Conservation (phyloP, 2,888 invertebrate genomes). For the Pristionchus fissidentatus region DNA sequence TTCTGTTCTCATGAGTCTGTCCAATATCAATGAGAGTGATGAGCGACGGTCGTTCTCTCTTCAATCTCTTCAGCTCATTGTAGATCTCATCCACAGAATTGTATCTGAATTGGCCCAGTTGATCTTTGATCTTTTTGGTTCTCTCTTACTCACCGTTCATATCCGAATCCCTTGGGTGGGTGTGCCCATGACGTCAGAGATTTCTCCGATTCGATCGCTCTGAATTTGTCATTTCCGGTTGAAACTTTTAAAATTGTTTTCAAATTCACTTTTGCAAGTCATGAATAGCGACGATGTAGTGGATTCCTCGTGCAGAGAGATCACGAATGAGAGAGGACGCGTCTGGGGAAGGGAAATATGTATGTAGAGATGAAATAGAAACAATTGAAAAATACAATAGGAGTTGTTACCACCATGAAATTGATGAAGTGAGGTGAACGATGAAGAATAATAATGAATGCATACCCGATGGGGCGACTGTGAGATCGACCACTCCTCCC, state of each 20-base stretch:
- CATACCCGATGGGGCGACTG: constrained; percentile 69
- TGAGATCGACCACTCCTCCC: constrained; percentile 63
- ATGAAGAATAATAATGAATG: constrained; percentile 53
- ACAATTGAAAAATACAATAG: no score
- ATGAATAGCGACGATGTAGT: constrained; percentile 71
- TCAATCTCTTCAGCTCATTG: constrained; percentile 62
- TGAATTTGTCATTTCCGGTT: no score
- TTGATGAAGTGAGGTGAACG: neutral
- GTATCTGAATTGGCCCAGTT: constrained; percentile 49
- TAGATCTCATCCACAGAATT: constrained; percentile 65
- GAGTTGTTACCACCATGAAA: no score
- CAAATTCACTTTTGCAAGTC: constrained; percentile 70
- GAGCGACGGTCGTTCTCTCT: constrained; percentile 66
- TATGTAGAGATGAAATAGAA: neutral
- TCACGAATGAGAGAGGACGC: constrained; percentile 63
- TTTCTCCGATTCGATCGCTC: constrained; percentile 68
- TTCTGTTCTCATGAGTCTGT: constrained; percentile 70
- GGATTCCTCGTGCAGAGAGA: constrained; percentile 62
- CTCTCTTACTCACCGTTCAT: constrained; percentile 21
- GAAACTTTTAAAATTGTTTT: neutral
- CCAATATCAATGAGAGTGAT: constrained; percentile 74
- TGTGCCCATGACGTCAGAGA: constrained; percentile 47
- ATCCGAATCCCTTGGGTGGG: constrained; percentile 49
- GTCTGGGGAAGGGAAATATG: no score
- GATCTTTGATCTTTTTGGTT: neutral